These are phyloP conservation scores for Crotalus helleri DNA, from an alignment of 2,113 vertebrate genomes.

Conservation along the genomic window DNA sequence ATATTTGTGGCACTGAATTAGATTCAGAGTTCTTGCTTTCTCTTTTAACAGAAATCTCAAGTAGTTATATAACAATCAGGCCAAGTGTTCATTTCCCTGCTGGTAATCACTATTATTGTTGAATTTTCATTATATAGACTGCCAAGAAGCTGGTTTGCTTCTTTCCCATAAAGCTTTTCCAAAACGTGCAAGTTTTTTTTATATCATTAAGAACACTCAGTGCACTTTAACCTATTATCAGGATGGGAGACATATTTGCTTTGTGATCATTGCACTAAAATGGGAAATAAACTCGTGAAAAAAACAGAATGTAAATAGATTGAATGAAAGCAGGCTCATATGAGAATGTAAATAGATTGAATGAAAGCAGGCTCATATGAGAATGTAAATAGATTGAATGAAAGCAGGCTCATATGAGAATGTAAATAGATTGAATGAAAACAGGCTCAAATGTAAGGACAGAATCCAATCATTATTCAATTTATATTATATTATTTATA, in stretches of 20 bases:
- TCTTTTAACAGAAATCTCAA: neutral
- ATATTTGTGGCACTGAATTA: neutral
- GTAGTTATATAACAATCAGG: neutral
- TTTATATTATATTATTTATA: neutral
- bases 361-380: neutral
- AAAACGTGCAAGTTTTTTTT: neutral
- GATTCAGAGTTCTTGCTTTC: neutral
- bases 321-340: neutral
- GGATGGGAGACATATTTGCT: neutral
- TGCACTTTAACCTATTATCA: neutral
- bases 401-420: neutral
- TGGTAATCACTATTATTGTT: neutral
- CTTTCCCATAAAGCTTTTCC: neutral
- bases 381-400: neutral
- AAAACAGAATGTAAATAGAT: neutral
- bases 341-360: neutral
- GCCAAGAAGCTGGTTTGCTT: neutral
- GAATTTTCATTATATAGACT: neutral
- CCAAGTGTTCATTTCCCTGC: neutral
- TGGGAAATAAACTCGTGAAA: neutral
- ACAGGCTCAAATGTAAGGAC: neutral
- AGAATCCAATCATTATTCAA: neutral
- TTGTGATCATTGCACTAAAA: neutral
- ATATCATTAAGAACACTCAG: neutral
- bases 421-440: neutral